Evolutionary conservation across 2,113 vertebrate species (phyloP).

Genomic region (Hippopotamus amphibius): DNA sequence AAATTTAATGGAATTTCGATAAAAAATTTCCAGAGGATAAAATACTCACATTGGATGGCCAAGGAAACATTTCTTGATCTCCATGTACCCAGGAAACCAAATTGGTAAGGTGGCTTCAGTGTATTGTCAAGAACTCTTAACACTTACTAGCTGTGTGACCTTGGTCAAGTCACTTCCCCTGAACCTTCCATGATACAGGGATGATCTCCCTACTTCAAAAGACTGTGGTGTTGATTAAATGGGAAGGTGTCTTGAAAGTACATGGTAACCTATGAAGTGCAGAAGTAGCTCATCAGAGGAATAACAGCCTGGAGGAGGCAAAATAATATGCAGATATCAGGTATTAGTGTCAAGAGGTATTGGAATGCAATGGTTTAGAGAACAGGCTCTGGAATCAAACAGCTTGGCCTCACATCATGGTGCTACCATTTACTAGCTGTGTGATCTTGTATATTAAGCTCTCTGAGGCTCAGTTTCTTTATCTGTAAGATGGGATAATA

Average conservation of each 20-base stretch:
- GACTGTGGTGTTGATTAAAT: not conserved
- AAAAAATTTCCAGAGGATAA: not conserved
- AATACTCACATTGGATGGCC: not conserved
- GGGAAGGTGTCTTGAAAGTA: not conserved
- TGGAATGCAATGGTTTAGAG: not conserved
- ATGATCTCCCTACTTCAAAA: not conserved
- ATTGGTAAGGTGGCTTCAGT: not conserved
- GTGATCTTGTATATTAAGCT: not conserved
- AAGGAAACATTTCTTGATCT: not conserved
- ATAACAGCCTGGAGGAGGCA: not conserved
- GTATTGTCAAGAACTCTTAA: not conserved
- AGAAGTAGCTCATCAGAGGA: not conserved
- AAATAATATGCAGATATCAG: not conserved
- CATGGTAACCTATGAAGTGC: not conserved
- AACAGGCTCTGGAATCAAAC: not conserved
- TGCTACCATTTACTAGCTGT: not conserved
- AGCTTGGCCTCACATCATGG: not conserved
- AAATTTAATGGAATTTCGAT: conserved; percentile 2
- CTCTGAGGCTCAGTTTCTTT: not conserved
- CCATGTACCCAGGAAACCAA: not conserved
- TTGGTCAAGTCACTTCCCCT: not conserved
- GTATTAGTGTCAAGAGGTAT: not conserved
- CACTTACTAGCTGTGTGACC: not conserved
- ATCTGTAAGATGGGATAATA: not conserved
- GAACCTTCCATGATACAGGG: not conserved